phyloP scores from a whole-genome alignment of 1,140 invertebrate genomes.

The Rhynchophorus ferrugineus region DNA sequence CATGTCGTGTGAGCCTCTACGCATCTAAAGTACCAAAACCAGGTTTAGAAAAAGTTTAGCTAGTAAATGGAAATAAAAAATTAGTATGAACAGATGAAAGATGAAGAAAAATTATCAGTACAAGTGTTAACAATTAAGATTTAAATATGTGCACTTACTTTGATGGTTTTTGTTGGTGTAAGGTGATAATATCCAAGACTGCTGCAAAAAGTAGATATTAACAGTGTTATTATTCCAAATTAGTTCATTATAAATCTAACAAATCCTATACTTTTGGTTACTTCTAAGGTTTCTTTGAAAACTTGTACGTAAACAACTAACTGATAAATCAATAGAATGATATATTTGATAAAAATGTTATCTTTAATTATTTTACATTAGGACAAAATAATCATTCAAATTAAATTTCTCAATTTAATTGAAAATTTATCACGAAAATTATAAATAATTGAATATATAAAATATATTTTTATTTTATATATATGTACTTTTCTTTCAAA shows the following conservation, averaged over 20 bases:
- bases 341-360: background rate
- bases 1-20: conserved; percentile 72
- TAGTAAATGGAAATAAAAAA: background rate
- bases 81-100: no score
- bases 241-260: background rate
- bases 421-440: no score
- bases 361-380: no score
- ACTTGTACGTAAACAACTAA: conserved; percentile 6
- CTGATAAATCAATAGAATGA: conserved; percentile 18
- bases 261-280: background rate
- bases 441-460: no score
- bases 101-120: background rate
- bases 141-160: conserved; percentile 14
- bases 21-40: conserved; percentile 44
- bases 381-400: no score
- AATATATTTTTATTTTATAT: no score
- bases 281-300: background rate
- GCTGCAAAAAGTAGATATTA: conserved; percentile 22
- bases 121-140: background rate
- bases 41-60: background rate
- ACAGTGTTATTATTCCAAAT: conserved; percentile 12
- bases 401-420: no score
- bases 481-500: no score
- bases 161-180: conserved; percentile 8
- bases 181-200: conserved; percentile 8